These are phyloP conservation scores for Acheta domesticus DNA, from an alignment of 2,888 invertebrate genomes.

Conservation along the genomic window DNA sequence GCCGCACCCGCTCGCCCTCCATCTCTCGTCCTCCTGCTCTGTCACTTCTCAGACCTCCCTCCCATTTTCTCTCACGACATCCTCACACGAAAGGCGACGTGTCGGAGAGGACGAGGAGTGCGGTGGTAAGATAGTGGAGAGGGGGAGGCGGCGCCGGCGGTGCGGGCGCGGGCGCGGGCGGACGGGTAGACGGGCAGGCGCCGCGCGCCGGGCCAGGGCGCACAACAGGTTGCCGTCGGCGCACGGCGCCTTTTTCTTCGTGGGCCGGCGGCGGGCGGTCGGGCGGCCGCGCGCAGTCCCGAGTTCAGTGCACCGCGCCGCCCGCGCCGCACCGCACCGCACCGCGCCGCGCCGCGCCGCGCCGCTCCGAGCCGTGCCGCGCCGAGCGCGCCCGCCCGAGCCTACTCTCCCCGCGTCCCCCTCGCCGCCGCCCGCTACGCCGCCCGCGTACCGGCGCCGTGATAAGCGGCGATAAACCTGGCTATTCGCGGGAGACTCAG, in stretches of 20 bases:
- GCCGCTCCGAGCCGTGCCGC: conserved; percentile 8
- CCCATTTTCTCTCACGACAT: not conserved
- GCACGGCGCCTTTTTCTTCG: too few relatives aligned
- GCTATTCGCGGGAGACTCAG: too few relatives aligned
- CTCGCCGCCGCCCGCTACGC: not conserved
- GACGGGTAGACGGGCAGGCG: too few relatives aligned
- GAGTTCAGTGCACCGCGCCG: conserved; percentile 20
- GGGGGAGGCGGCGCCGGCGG: too few relatives aligned
- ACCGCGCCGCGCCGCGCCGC: not conserved
- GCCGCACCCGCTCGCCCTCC: too few relatives aligned
- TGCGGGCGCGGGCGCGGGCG: too few relatives aligned
- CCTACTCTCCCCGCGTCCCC: not conserved
- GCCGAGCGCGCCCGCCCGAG: conserved; percentile 6
- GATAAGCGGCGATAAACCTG: too few relatives aligned
- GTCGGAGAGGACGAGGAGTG: not conserved
- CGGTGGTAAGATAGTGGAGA: too few relatives aligned
- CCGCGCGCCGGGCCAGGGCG: not conserved
- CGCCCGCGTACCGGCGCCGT: too few relatives aligned
- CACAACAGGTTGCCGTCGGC: not conserved
- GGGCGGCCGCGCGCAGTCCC: not conserved
- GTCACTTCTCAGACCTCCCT: not conserved
- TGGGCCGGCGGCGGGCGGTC: not conserved
- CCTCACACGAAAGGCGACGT: not conserved
- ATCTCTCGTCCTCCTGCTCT: too few relatives aligned
- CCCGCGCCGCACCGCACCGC: not conserved